A percentile compares a stretch with the other conserved stretches of the same genome.
Evolutionary conservation across 2,113 vertebrate species (phyloP).

Genomic region (Octodon degus): DNA sequence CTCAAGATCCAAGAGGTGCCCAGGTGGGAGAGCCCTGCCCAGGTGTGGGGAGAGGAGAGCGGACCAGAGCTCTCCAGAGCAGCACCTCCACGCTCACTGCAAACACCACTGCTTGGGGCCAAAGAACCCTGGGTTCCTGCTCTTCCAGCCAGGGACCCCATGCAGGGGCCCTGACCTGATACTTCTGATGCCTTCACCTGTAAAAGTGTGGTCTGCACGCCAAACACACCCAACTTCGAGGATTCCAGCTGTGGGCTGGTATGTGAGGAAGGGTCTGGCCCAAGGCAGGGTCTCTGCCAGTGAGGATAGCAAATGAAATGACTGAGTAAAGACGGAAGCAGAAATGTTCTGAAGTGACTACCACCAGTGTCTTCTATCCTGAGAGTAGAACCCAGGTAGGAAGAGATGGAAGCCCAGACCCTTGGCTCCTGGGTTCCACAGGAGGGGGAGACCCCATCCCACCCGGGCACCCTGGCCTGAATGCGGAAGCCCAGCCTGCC

Average conservation of each 20-base stretch:
- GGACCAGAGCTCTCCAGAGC: too few species aligned
- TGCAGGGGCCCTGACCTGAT: neutral
- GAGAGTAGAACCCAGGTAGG: neutral
- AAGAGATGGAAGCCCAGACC: rapidly evolving
- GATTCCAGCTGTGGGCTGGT: neutral
- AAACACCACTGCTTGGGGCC: neutral
- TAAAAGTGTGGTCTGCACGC: neutral
- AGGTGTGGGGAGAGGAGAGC: neutral
- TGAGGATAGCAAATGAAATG: neutral
- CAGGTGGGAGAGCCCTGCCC: neutral
- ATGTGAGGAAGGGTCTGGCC: neutral
- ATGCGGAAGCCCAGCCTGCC: neutral
- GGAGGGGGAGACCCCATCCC: neutral
- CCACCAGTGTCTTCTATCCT: neutral
- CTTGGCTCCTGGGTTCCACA: neutral
- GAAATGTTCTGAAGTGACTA: neutral
- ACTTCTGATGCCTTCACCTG: neutral
- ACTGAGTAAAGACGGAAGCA: neutral
- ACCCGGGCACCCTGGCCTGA: neutral
- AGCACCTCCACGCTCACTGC: neutral
- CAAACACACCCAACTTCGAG: neutral
- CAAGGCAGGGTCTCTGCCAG: neutral
- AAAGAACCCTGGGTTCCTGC: neutral
- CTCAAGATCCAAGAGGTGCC: neutral
- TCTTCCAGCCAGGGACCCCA: too few species aligned